These are phyloP conservation scores for Cotesia typhae DNA, from an alignment of 1,140 invertebrate genomes.

Conservation along the genomic window DNA sequence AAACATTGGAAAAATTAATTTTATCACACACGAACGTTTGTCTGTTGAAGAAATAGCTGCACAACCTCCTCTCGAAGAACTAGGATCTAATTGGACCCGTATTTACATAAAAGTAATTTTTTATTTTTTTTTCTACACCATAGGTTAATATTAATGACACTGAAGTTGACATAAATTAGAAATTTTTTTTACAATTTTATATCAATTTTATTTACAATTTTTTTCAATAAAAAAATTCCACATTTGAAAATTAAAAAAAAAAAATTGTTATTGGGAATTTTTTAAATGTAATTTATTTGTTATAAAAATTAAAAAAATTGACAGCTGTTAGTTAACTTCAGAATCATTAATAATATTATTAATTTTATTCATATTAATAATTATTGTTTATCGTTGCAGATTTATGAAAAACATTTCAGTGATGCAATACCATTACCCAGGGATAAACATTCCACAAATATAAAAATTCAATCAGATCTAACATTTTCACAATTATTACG, in stretches of 20 bases:
- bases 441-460: slow-evolving; percentile 66
- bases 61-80: slow-evolving; percentile 54
- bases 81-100: slow-evolving; percentile 55
- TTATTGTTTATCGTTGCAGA: slow-evolving; percentile 57
- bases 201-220: too few species aligned
- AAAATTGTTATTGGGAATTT: too few species aligned
- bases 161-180: neutral
- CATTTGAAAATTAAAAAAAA: too few species aligned
- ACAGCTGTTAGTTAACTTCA: too few species aligned
- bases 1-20: slow-evolving; percentile 51
- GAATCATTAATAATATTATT: too few species aligned
- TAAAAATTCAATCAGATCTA: slow-evolving; percentile 70
- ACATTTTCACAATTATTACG: slow-evolving; percentile 80
- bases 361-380: slow-evolving; percentile 19
- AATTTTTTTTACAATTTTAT: too few species aligned
- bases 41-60: slow-evolving; percentile 59
- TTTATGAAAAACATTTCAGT: slow-evolving; percentile 71
- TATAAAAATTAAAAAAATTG: too few species aligned
- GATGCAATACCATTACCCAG: slow-evolving; percentile 78
- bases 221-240: too few species aligned
- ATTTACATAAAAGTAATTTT: slow-evolving; percentile 57
- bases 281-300: too few species aligned
- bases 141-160: slow-evolving; percentile 4
- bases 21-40: slow-evolving; percentile 56
- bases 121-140: slow-evolving; percentile 19